These are phyloP conservation scores for Thumatha senex DNA, from an alignment of 2,888 invertebrate genomes.

Conservation along the genomic window DNA sequence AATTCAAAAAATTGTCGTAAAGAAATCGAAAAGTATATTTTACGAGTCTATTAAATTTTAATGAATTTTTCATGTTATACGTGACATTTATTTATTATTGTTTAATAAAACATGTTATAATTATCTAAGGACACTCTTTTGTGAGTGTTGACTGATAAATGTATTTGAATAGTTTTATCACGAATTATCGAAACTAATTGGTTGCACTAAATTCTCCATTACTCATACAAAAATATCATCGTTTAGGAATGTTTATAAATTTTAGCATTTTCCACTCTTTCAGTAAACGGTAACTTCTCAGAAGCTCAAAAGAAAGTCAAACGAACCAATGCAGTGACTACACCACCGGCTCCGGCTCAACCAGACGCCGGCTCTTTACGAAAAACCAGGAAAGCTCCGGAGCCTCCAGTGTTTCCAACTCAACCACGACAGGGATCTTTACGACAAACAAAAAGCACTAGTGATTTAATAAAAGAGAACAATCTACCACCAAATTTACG, in stretches of 20 bases:
- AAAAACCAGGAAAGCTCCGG: slow-evolving; percentile 20
- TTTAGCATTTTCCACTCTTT: slow-evolving; percentile 17
- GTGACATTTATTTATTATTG: background rate
- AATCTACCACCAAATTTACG: slow-evolving; percentile 36
- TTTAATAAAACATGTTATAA: background rate
- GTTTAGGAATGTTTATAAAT: background rate
- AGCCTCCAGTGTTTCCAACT: background rate
- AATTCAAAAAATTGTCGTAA: too few relatives aligned
- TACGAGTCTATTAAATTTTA: too few relatives aligned
- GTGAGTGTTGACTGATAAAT: background rate
- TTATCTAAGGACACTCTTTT: background rate
- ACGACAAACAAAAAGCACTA: slow-evolving; percentile 55
- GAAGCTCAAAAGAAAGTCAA: slow-evolving; percentile 46
- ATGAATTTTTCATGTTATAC: too few relatives aligned
- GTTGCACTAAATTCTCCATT: background rate
- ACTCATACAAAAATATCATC: background rate
- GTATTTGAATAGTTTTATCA: background rate
- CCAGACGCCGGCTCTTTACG: background rate
- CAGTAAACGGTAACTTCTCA: slow-evolving; percentile 43
- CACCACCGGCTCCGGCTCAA: slow-evolving; percentile 36
- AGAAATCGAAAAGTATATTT: too few relatives aligned
- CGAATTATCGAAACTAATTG: background rate
- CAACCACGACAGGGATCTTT: slow-evolving; percentile 25
- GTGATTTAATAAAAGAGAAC: slow-evolving; percentile 43
- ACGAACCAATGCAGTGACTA: background rate